Evolutionary conservation across 2,113 vertebrate genomes (phyloP).

Genomic region (Neogale vison): DNA sequence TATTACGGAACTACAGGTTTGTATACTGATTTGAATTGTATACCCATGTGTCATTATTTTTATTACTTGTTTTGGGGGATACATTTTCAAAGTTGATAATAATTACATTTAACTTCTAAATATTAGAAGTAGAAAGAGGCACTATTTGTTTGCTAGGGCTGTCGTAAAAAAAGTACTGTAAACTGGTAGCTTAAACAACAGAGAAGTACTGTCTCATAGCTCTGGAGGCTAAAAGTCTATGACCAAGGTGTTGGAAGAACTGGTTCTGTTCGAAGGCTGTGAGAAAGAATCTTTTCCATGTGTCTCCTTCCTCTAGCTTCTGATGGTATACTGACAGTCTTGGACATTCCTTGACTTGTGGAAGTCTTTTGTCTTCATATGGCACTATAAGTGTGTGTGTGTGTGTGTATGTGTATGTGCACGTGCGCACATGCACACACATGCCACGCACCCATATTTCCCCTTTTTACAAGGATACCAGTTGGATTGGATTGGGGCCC

Average conservation of each 20-base stretch:
- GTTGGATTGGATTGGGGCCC: not conserved
- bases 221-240: not conserved
- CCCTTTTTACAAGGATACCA: not conserved
- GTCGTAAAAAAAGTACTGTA: not conserved
- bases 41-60: not conserved
- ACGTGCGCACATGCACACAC: too few species aligned
- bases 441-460: not conserved
- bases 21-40: constrained; percentile 20
- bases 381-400: not conserved
- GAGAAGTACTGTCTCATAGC: not conserved
- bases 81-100: not conserved
- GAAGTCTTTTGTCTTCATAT: not conserved
- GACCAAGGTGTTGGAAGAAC: not conserved
- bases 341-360: not conserved
- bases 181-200: not conserved
- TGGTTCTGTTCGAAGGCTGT: not conserved
- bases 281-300: not conserved
- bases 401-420: too few species aligned
- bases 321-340: not conserved
- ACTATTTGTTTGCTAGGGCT: not conserved
- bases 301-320: not conserved
- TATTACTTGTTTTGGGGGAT: not conserved
- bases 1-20: constrained; percentile 93
- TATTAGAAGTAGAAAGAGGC: not conserved
- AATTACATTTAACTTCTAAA: constrained; percentile 5